phyloP scores from a whole-genome alignment of 2,113 vertebrate genomes.

The Catharus fuscescens region DNA sequence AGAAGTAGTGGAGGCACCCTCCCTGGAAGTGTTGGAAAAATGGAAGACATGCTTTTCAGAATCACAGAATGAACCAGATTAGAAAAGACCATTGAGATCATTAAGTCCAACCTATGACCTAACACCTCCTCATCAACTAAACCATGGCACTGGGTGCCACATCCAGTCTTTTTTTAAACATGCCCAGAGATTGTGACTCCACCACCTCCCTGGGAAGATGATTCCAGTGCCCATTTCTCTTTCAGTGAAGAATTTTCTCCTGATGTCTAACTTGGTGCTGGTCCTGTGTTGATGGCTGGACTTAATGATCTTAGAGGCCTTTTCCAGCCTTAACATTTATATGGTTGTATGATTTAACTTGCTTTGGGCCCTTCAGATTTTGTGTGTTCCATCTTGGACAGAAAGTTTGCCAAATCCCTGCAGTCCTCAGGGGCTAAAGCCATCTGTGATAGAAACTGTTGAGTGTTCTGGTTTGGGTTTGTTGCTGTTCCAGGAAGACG shows the following conservation, averaged over 20 bases:
- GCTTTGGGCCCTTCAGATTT: background rate
- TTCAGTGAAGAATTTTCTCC: background rate
- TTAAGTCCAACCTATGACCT: background rate
- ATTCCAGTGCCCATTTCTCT: background rate
- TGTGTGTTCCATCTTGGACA: fast-evolving
- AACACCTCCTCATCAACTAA: background rate
- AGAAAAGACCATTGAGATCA: background rate
- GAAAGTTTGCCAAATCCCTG: background rate
- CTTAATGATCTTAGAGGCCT: background rate
- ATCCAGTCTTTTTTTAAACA: too few relatives aligned
- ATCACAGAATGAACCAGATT: background rate
- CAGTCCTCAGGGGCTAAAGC: background rate
- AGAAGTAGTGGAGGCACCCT: background rate
- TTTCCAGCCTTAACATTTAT: background rate
- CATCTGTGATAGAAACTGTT: background rate
- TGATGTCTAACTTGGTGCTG: background rate
- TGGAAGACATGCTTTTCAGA: background rate
- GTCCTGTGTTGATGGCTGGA: background rate
- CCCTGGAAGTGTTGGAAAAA: background rate
- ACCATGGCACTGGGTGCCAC: background rate
- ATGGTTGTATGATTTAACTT: background rate
- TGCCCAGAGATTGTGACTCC: background rate
- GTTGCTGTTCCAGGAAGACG: background rate
- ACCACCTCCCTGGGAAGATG: background rate
- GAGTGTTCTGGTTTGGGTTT: background rate